These are phyloP conservation scores for Scolopax rusticola DNA, from an alignment of 2,797 vertebrate species.

Conservation along the genomic window DNA sequence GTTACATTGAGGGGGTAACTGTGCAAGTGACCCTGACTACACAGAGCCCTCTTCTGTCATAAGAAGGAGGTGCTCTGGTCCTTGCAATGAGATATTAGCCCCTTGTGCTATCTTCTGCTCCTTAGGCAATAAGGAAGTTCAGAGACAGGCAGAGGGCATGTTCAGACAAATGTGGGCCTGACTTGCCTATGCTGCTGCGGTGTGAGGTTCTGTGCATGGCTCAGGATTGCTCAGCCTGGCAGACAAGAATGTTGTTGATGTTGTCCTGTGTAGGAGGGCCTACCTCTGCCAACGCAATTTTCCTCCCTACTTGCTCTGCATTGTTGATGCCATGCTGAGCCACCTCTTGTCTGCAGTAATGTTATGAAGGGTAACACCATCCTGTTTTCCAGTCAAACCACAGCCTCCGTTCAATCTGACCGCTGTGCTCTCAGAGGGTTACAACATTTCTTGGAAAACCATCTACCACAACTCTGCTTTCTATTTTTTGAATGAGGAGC, in stretches of 20 bases:
- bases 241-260: neutral
- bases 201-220: neutral
- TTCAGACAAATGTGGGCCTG: neutral
- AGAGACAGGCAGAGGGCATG: neutral
- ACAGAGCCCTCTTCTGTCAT: neutral
- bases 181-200: neutral
- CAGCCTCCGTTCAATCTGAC: slow-evolving; percentile 79
- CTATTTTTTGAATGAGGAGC: slow-evolving; percentile 41
- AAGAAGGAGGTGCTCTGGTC: neutral
- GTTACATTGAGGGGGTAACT: neutral
- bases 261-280: neutral
- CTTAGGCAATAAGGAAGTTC: neutral
- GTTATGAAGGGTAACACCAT: neutral
- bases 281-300: neutral
- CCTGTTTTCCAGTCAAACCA: slow-evolving; percentile 77
- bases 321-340: neutral
- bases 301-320: neutral
- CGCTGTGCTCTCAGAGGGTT: slow-evolving; percentile 46
- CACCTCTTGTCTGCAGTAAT: neutral
- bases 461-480: slow-evolving; percentile 47
- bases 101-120: neutral
- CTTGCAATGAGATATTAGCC: neutral
- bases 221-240: neutral
- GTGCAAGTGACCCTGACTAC: neutral
- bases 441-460: slow-evolving; percentile 81